Conservation (phyloP, 2,888 invertebrate species). For the Cheilosia impressa region DNA sequence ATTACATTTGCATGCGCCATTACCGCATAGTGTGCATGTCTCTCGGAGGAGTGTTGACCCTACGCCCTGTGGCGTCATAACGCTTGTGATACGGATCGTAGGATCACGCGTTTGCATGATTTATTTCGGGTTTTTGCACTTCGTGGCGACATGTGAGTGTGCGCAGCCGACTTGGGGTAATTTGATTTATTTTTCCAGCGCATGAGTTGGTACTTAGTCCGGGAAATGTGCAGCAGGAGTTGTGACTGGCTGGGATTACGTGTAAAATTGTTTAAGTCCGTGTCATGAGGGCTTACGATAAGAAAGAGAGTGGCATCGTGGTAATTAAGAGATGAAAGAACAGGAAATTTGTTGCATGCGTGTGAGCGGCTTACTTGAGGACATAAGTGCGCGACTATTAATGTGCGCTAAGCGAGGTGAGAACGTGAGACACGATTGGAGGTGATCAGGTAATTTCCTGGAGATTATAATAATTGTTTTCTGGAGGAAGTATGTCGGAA, state of each 20-base stretch:
- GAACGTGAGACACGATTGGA: constrained; percentile 51
- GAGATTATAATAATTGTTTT: constrained; percentile 33
- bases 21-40: constrained; percentile 15
- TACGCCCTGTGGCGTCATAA: constrained; percentile 72
- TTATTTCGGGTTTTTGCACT: constrained; percentile 64
- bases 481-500: constrained; percentile 12
- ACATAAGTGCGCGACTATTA: constrained; percentile 24
- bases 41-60: constrained; percentile 65
- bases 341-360: constrained; percentile 50
- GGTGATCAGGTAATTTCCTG: constrained; percentile 45
- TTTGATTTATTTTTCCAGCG: constrained; percentile 64
- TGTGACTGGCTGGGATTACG: constrained; percentile 5
- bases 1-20: constrained; percentile 60
- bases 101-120: constrained; percentile 74
- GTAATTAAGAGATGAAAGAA: constrained; percentile 49
- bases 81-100: constrained; percentile 54
- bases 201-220: constrained; percentile 61
- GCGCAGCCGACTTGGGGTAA: constrained; percentile 25
- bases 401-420: constrained; percentile 40
- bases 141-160: constrained; percentile 45
- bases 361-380: constrained; percentile 33
- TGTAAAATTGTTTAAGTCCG: constrained; percentile 38
- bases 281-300: constrained; percentile 50
- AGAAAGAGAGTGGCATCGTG: constrained; percentile 28
- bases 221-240: background rate